Percentiles rank a stretch among this genome's conserved stretches.
phyloP scores from a whole-genome alignment of 2,113 vertebrate genomes.

The Galemys pyrenaicus region DNA sequence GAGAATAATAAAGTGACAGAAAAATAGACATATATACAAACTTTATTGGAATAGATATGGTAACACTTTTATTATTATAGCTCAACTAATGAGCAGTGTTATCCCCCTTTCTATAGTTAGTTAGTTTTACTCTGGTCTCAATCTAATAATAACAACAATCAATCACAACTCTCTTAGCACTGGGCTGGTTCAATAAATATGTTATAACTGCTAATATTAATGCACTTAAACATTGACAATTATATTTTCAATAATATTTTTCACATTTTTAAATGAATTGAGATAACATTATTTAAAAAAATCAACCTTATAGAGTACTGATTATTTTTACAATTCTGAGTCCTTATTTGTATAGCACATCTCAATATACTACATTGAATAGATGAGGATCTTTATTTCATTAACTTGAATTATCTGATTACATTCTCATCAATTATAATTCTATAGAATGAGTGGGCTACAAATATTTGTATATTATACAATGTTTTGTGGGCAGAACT shows the following conservation, averaged over 20 bases:
- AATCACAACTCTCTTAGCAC: neutral
- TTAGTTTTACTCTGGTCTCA: neutral
- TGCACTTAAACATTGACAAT: neutral
- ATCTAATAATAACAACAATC: neutral
- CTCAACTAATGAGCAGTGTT: neutral
- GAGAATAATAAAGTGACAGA: neutral
- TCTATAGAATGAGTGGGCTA: neutral
- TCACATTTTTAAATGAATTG: neutral
- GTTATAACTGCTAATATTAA: neutral
- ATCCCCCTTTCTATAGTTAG: neutral
- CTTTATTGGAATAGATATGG: neutral
- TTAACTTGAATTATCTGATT: neutral
- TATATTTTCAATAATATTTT: neutral
- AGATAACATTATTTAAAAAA: conserved; percentile 6
- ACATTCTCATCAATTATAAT: neutral
- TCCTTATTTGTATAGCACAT: neutral
- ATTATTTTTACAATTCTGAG: neutral
- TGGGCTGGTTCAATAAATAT: neutral
- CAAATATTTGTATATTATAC: neutral
- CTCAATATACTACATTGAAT: neutral
- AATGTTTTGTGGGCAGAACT: neutral
- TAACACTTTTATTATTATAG: neutral
- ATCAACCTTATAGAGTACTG: neutral
- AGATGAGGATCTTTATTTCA: neutral
- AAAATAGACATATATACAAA: neutral